Conservation (phyloP, 2,888 invertebrate genomes). For the Strigamia transsilvanica region DNA sequence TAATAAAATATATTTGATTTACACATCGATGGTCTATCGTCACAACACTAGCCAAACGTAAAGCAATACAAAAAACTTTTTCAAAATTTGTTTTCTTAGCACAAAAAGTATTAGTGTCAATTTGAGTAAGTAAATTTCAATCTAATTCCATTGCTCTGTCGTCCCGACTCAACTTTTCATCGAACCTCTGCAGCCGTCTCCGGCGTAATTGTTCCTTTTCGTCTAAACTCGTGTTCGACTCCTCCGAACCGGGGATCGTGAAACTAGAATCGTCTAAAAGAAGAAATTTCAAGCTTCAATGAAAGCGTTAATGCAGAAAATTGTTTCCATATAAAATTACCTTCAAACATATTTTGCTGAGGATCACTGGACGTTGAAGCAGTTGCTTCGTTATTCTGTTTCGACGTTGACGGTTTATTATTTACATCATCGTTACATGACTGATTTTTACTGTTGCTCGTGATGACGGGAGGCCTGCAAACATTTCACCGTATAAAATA, state of each 20-base stretch:
- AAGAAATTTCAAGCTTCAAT: too few species aligned
- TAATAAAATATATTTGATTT: conserved; percentile 38
- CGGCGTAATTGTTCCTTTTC: conserved; percentile 45
- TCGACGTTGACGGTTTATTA: conserved; percentile 5
- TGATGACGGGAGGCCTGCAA: not conserved
- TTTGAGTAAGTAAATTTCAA: not conserved
- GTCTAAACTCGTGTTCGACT: not conserved
- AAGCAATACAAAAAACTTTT: conserved; percentile 27
- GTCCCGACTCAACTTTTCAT: conserved; percentile 9
- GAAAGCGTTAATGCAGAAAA: too few species aligned
- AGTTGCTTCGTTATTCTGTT: not conserved
- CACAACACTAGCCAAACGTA: conserved; percentile 31
- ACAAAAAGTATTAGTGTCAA: not conserved
- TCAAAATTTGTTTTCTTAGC: not conserved
- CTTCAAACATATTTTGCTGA: conserved; percentile 1
- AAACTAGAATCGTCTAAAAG: not conserved
- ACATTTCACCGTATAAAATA: not conserved
- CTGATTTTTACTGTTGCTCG: not conserved
- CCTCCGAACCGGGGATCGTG: not conserved
- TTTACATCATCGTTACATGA: not conserved
- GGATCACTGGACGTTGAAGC: conserved; percentile 30
- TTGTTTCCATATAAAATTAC: not conserved
- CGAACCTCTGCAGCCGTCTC: conserved; percentile 44
- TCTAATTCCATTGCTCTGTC: conserved; percentile 39
- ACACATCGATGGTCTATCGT: conserved; percentile 34